A percentile compares a stretch with the other conserved stretches of the same genome.
Conservation (phyloP, 1,140 invertebrate genomes). For the Saccostrea echinata region DNA sequence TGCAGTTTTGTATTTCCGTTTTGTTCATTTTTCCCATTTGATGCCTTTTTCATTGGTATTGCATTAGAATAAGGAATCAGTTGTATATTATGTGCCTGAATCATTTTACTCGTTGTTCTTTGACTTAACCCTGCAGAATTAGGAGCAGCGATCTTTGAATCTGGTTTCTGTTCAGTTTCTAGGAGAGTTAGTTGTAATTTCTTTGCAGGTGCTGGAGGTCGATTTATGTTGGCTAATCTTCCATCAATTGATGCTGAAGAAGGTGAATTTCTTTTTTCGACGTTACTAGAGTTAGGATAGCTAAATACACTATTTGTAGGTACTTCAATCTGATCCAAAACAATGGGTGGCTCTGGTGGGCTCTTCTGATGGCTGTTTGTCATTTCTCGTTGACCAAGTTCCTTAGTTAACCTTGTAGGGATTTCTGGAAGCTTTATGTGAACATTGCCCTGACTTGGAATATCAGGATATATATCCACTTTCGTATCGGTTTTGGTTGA, state of each 20-base stretch:
- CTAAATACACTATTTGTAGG: not conserved
- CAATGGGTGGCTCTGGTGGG: not conserved
- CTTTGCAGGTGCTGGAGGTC: not conserved
- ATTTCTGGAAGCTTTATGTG: constrained; percentile 5
- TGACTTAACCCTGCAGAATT: not conserved
- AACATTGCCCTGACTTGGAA: constrained; percentile 15
- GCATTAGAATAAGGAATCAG: constrained; percentile 17
- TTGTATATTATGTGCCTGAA: constrained; percentile 20
- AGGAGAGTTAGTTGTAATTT: not conserved
- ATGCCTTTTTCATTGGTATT: not conserved
- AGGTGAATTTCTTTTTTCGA: not conserved
- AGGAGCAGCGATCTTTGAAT: not conserved
- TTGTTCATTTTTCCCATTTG: not conserved
- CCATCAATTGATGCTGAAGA: constrained; percentile 1
- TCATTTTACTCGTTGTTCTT: not conserved
- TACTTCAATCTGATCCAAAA: not conserved
- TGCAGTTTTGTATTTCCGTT: not conserved
- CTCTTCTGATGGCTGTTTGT: constrained; percentile 22
- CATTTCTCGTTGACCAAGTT: constrained; percentile 7
- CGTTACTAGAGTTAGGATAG: not conserved
- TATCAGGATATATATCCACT: not conserved
- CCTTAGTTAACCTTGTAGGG: not conserved
- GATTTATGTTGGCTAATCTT: not conserved
- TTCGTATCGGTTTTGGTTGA: not conserved
- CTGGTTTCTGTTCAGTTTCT: constrained; percentile 3